Percentiles rank a stretch among this genome's conserved stretches.
Conservation (phyloP, 2,888 invertebrate genomes). For the Nudaria mundana region DNA sequence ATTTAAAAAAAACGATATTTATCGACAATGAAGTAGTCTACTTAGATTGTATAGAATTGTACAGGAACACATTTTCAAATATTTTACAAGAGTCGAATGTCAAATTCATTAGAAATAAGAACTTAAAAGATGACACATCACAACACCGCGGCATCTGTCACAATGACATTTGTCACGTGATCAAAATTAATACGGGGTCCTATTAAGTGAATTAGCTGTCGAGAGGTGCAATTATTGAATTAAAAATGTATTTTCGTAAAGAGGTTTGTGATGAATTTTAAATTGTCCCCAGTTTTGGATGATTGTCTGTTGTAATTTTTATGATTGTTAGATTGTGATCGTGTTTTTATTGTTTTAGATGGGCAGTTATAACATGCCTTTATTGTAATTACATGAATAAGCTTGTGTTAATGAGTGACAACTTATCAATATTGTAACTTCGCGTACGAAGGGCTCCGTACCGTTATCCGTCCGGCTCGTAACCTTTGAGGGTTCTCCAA, state of each 20-base stretch:
- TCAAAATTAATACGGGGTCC: slow-evolving; percentile 58
- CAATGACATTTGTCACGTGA: slow-evolving; percentile 76
- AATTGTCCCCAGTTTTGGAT: slow-evolving; percentile 57
- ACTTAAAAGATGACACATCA: slow-evolving; percentile 19
- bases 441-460: too few relatives aligned
- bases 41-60: too few relatives aligned
- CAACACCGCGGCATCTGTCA: slow-evolving; percentile 61
- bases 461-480: background rate
- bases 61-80: too few relatives aligned
- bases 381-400: slow-evolving; percentile 22
- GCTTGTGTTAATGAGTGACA: slow-evolving; percentile 20
- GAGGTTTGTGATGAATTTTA: slow-evolving; percentile 63
- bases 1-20: too few relatives aligned
- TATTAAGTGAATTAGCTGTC: slow-evolving; percentile 51
- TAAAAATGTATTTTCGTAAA: slow-evolving; percentile 73
- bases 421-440: background rate
- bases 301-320: slow-evolving; percentile 41
- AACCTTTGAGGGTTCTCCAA: too few relatives aligned
- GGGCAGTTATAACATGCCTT: slow-evolving; percentile 24
- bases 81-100: too few relatives aligned
- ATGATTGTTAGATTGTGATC: slow-evolving; percentile 33
- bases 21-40: too few relatives aligned
- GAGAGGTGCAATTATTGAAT: slow-evolving; percentile 70
- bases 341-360: slow-evolving; percentile 32
- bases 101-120: too few relatives aligned